These are phyloP conservation scores for Hesperia comma DNA, from an alignment of 2,888 invertebrate species.

Conservation along the genomic window DNA sequence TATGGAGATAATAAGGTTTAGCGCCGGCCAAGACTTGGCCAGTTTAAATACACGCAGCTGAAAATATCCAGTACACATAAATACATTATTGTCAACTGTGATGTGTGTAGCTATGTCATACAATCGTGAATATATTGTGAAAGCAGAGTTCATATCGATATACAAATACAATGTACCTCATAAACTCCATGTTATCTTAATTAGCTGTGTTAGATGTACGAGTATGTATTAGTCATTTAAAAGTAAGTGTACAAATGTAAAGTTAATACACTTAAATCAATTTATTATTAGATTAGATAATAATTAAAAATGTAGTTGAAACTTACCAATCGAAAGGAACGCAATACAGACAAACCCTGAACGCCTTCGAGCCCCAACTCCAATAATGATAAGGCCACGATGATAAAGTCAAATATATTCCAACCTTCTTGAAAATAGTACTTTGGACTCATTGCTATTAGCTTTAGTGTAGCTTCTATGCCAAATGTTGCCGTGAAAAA, in stretches of 20 bases:
- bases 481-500: conserved; percentile 99
- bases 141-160: conserved; percentile 14
- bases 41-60: conserved; percentile 98
- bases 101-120: conserved; percentile 40
- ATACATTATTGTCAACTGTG: conserved; percentile 50
- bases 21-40: conserved; percentile 98
- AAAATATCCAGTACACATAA: conserved; percentile 78
- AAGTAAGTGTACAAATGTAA: not conserved
- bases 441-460: conserved; percentile 98
- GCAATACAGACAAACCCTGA: conserved; percentile 97
- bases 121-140: conserved; percentile 33
- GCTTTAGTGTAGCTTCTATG: conserved; percentile 96
- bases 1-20: conserved; percentile 97
- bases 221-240: conserved; percentile 20
- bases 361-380: conserved; percentile 97
- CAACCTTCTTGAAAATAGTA: conserved; percentile 99
- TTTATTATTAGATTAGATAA: conserved; percentile 10
- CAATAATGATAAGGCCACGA: conserved; percentile 96
- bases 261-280: conserved; percentile 11
- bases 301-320: conserved; percentile 14
- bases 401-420: conserved; percentile 99
- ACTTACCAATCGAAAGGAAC: conserved; percentile 98
- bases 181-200: conserved; percentile 24
- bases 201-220: conserved; percentile 22
- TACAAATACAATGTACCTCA: conserved; percentile 35